Percentiles rank a stretch among this genome's conserved stretches.
Evolutionary conservation across 1,140 invertebrate species (phyloP).

Genomic region (Musca domestica): DNA sequence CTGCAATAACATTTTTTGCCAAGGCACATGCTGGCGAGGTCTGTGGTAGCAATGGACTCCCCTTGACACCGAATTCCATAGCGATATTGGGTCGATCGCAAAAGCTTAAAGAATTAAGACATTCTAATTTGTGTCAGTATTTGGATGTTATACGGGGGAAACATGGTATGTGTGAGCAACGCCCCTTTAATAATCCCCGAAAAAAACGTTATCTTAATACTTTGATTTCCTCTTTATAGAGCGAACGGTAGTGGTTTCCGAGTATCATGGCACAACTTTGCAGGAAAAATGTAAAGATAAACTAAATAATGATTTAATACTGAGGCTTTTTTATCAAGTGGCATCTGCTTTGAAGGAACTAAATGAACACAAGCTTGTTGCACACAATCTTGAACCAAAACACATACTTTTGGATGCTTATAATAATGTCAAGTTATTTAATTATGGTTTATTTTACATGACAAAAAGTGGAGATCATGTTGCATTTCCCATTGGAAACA

Average conservation of each 20-base stretch:
- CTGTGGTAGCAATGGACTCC: slow-evolving; percentile 93
- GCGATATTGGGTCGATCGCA: slow-evolving; percentile 89
- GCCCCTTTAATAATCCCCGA: slow-evolving; percentile 7
- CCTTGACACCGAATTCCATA: slow-evolving; percentile 93
- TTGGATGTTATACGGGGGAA: slow-evolving; percentile 89
- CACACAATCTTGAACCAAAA: slow-evolving; percentile 77
- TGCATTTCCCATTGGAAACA: slow-evolving; percentile 84
- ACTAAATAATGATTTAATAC: slow-evolving; percentile 60
- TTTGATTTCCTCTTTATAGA: slow-evolving; percentile 60
- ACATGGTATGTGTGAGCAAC: slow-evolving; percentile 71
- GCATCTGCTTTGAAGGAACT: slow-evolving; percentile 73
- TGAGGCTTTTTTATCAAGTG: slow-evolving; percentile 63
- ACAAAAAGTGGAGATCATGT: slow-evolving; percentile 68
- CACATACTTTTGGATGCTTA: slow-evolving; percentile 78
- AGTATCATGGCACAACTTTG: slow-evolving; percentile 74
- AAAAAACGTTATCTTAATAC: neutral
- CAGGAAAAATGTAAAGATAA: slow-evolving; percentile 53
- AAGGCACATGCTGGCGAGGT: slow-evolving; percentile 85
- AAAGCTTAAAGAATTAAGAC: slow-evolving; percentile 73
- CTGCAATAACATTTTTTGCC: slow-evolving; percentile 87
- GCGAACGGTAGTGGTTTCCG: slow-evolving; percentile 83
- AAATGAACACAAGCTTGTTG: slow-evolving; percentile 71
- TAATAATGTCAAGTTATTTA: slow-evolving; percentile 79
- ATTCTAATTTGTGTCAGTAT: slow-evolving; percentile 83
- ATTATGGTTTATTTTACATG: slow-evolving; percentile 92